Percentiles rank a stretch among this genome's conserved stretches.
phyloP scores from a whole-genome alignment of 2,797 vertebrate species.

The Halcyon chelicuti region DNA sequence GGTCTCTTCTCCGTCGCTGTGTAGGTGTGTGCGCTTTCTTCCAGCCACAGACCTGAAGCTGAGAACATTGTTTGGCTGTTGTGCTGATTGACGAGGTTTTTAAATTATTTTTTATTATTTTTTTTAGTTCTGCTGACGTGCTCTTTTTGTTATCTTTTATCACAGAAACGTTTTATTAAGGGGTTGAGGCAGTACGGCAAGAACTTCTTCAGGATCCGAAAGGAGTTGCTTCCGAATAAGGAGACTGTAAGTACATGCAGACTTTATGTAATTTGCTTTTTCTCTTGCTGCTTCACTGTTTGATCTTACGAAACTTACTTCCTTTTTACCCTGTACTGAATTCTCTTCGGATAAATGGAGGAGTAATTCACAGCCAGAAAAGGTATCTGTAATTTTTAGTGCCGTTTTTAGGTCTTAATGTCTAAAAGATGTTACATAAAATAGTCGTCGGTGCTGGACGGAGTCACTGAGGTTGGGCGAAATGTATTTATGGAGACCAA shows the following conservation, averaged over 20 bases:
- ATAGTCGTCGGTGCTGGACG: background rate
- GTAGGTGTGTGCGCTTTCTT: background rate
- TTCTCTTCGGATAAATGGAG: background rate
- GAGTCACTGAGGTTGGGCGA: background rate
- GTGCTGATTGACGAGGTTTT: background rate
- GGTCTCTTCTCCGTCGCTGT: background rate
- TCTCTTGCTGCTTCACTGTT: conserved; percentile 24
- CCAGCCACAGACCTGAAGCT: background rate
- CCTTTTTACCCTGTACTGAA: conserved; percentile 16
- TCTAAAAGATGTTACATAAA: conserved; percentile 11
- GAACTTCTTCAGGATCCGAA: conserved; percentile 99
- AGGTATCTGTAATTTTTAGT: background rate
- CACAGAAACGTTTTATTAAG: conserved; percentile 98
- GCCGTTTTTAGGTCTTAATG: background rate
- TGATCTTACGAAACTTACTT: conserved; percentile 62
- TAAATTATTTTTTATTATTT: background rate
- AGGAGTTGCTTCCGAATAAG: conserved; percentile 98
- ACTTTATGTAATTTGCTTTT: conserved; percentile 73
- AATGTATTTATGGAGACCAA: background rate
- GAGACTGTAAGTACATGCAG: conserved; percentile 89
- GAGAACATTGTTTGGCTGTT: background rate
- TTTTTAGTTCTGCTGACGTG: conserved; percentile 12
- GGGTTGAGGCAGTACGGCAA: conserved; percentile 98
- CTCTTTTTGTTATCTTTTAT: conserved; percentile 61
- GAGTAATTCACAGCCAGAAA: background rate